Evolutionary conservation across 2,113 vertebrate genomes (phyloP).

Genomic region (Lutjanus erythropterus): DNA sequence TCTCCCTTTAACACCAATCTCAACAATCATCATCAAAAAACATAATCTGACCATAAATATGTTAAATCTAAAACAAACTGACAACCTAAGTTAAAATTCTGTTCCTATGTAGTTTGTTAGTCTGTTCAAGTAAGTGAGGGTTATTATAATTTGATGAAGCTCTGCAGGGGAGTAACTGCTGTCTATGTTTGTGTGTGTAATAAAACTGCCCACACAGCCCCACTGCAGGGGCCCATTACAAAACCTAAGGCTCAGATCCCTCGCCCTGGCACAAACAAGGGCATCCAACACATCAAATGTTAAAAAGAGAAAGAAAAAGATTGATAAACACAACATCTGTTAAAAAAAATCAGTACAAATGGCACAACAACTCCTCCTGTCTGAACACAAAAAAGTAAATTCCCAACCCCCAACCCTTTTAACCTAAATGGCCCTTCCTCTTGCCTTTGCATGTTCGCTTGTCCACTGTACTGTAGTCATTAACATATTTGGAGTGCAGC

Average conservation of each 20-base stretch:
- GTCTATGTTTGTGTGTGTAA: constrained; percentile 24
- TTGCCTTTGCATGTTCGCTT: constrained; percentile 85
- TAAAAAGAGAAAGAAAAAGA: constrained; percentile 45
- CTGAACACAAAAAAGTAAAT: constrained; percentile 57
- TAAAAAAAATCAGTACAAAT: constrained; percentile 64
- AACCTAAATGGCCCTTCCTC: constrained; percentile 85
- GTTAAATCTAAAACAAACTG: constrained; percentile 7
- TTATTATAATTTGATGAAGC: constrained; percentile 55
- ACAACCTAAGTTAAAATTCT: not conserved
- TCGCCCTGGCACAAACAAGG: constrained; percentile 62
- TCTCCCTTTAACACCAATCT: constrained; percentile 8
- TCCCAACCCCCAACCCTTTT: constrained; percentile 79
- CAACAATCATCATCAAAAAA: constrained; percentile 42
- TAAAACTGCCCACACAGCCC: constrained; percentile 59
- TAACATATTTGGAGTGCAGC: constrained; percentile 91
- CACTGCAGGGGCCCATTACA: constrained; percentile 71
- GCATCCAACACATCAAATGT: constrained; percentile 75
- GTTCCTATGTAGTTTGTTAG: not conserved
- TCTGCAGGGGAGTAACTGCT: constrained; percentile 34
- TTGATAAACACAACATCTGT: constrained; percentile 58
- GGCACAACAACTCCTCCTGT: constrained; percentile 55
- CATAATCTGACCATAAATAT: not conserved
- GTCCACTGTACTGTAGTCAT: constrained; percentile 87
- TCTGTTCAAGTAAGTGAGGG: constrained; percentile 38
- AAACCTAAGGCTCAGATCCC: constrained; percentile 61